Conservation (phyloP, 2,888 invertebrate species). For the Ennomos erosarius region DNA sequence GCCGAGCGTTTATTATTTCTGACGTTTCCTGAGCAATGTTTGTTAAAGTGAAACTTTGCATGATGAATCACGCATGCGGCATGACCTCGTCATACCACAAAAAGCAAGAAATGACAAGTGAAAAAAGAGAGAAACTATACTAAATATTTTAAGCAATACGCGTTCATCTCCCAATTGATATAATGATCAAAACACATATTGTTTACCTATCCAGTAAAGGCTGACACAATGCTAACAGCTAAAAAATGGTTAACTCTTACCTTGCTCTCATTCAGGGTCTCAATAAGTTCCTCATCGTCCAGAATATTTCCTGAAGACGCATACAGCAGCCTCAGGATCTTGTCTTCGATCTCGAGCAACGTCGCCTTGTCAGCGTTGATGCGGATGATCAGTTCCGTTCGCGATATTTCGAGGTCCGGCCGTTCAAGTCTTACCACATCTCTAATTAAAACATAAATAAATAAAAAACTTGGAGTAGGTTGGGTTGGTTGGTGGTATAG, state of each 20-base stretch:
- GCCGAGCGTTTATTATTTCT: constrained; percentile 94
- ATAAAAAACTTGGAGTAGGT: too few species aligned
- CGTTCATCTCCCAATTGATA: too few species aligned
- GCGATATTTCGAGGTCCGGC: constrained; percentile 93
- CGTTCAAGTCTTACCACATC: constrained; percentile 96
- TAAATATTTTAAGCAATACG: too few species aligned
- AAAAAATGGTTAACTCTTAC: constrained; percentile 57
- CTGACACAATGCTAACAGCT: too few species aligned
- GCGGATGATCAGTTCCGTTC: constrained; percentile 92
- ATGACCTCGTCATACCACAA: background rate
- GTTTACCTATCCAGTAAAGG: too few species aligned
- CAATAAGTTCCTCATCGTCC: constrained; percentile 96
- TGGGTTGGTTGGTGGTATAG: too few species aligned
- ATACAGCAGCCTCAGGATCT: constrained; percentile 93
- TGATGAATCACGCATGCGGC: too few species aligned
- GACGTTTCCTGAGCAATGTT: constrained; percentile 90
- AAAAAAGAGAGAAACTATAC: too few species aligned
- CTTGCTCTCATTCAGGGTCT: constrained; percentile 95
- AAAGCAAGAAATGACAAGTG: background rate
- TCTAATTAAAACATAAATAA: constrained; percentile 51
- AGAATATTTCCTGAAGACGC: constrained; percentile 95
- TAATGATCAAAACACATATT: too few species aligned
- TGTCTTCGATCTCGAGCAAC: constrained; percentile 94
- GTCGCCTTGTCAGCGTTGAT: constrained; percentile 95
- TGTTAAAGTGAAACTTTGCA: background rate